Evolutionary conservation across 2,797 vertebrate genomes (phyloP).

Genomic region (Tangara arthus): DNA sequence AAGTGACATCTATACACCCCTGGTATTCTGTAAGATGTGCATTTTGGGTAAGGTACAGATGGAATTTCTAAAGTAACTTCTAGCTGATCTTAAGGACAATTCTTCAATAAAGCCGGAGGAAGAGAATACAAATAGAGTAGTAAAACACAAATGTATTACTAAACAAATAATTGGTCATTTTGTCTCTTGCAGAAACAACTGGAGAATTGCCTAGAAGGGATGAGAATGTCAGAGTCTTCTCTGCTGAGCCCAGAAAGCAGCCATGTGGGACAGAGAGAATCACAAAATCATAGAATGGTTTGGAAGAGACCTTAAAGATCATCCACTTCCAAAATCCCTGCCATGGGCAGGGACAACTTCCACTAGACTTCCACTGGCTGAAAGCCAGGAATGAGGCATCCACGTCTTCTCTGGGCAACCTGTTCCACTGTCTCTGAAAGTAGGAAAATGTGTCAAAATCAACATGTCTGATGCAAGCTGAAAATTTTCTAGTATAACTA

Average conservation of each 20-base stretch:
- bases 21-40: background rate
- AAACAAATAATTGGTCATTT: background rate
- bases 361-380: background rate
- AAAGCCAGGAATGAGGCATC: background rate
- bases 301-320: background rate
- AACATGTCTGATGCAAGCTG: background rate
- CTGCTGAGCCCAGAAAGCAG: background rate
- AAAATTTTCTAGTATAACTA: background rate
- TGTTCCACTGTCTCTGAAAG: background rate
- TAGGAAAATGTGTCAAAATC: background rate
- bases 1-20: background rate
- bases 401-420: background rate
- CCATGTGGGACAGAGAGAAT: background rate
- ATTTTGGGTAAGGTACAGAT: background rate
- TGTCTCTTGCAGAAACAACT: background rate
- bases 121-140: background rate
- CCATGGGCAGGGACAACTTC: background rate
- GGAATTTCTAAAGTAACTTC: background rate
- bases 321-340: background rate
- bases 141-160: background rate
- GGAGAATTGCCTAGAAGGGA: background rate
- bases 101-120: background rate
- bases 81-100: background rate
- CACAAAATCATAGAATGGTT: background rate
- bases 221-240: background rate